Conservation (phyloP, 2,797 vertebrate genomes). For the Sciurus vulgaris region DNA sequence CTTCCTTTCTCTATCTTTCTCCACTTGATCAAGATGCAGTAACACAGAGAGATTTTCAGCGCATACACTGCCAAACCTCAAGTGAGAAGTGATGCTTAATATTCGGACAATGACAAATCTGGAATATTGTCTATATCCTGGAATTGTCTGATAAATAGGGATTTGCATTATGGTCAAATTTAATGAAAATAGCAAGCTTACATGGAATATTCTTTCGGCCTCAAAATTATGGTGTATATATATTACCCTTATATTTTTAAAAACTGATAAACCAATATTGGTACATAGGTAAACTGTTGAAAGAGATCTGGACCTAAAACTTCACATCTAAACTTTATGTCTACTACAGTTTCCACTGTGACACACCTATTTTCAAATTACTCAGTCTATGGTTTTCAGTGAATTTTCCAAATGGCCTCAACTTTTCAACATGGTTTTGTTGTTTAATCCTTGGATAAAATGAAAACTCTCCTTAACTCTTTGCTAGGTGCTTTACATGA, state of each 20-base stretch:
- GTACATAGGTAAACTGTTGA: background rate
- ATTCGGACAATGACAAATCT: background rate
- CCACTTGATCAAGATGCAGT: constrained; percentile 20
- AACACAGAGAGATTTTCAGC: constrained; percentile 41
- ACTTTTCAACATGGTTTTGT: background rate
- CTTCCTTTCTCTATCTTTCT: constrained; percentile 37
- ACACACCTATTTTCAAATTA: background rate
- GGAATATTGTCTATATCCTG: background rate
- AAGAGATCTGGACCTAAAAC: background rate
- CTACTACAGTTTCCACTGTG: background rate
- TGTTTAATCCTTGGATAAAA: background rate
- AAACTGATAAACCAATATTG: background rate
- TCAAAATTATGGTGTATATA: background rate
- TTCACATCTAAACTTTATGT: background rate
- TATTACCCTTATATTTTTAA: background rate
- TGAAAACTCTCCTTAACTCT: background rate
- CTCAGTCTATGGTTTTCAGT: background rate
- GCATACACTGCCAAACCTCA: background rate
- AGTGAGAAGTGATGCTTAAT: constrained; percentile 21
- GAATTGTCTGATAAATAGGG: background rate
- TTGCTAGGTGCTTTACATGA: background rate
- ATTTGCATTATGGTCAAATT: background rate
- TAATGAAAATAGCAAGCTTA: background rate
- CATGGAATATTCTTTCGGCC: background rate
- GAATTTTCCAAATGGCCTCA: background rate